Evolutionary conservation across 2,797 vertebrate genomes (phyloP).

Genomic region (Platalea minor): DNA sequence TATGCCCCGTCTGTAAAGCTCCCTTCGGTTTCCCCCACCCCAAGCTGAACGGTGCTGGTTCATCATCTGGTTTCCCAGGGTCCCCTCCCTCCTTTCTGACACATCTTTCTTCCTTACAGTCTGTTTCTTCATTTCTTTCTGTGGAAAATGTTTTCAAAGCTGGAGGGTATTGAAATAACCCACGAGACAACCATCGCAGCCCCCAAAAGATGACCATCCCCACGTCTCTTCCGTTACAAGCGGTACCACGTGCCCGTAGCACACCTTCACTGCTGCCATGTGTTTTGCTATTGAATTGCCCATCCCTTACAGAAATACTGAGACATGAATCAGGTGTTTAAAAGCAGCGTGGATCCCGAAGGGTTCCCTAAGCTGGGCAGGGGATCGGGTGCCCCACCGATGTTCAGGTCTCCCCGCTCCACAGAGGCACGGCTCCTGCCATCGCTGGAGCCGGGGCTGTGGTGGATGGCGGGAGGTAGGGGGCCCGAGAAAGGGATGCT

Average conservation of each 20-base stretch:
- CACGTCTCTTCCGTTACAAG: not conserved
- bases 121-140: not conserved
- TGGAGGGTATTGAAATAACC: not conserved
- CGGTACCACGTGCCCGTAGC: not conserved
- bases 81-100: not conserved
- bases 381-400: not conserved
- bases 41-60: not conserved
- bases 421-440: not conserved
- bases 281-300: not conserved
- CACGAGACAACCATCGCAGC: rapidly evolving
- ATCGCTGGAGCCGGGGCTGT: not conserved
- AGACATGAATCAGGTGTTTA: not conserved
- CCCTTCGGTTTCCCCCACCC: not conserved
- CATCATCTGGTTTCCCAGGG: not conserved
- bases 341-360: not conserved
- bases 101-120: not conserved
- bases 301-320: not conserved
- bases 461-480: not conserved
- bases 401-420: not conserved
- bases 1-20: not conserved
- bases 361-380: not conserved
- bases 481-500: not conserved
- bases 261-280: not conserved
- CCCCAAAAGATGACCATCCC: not conserved
- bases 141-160: not conserved